Percentiles rank a stretch among this genome's conserved stretches.
Conservation (phyloP, 2,797 vertebrate genomes). For the Coccyzus lansbergi region DNA sequence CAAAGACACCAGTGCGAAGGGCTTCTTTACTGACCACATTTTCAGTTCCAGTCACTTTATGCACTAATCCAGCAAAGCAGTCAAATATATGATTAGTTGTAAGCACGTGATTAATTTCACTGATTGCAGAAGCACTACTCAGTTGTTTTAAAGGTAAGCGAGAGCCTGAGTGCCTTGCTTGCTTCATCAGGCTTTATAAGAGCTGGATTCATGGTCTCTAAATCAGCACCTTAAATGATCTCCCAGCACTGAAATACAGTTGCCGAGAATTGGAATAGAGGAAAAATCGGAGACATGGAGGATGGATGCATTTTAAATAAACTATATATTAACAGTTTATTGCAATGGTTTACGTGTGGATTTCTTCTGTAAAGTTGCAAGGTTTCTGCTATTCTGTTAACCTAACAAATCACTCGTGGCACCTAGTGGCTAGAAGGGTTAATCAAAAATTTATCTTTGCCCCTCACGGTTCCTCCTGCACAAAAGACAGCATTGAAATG, state of each 20-base stretch:
- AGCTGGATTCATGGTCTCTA: not conserved
- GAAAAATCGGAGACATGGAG: not conserved
- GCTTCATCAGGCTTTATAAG: not conserved
- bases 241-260: not conserved
- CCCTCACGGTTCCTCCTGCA: not conserved
- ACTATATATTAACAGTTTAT: not conserved
- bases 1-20: not conserved
- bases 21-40: not conserved
- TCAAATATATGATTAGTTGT: not conserved
- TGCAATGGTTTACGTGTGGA: not conserved
- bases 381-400: conserved; percentile 27
- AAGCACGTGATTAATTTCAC: not conserved
- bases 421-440: conserved; percentile 72
- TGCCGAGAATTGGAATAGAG: not conserved
- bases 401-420: conserved; percentile 66
- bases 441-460: conserved; percentile 36
- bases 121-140: not conserved
- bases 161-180: not conserved
- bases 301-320: not conserved
- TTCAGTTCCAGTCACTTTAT: not conserved
- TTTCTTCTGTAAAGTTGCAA: not conserved
- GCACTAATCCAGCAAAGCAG: not conserved
- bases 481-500: not conserved
- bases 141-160: not conserved
- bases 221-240: not conserved